These are phyloP conservation scores for Kryphioiulus occultus DNA, from an alignment of 2,888 invertebrate species.

Conservation along the genomic window DNA sequence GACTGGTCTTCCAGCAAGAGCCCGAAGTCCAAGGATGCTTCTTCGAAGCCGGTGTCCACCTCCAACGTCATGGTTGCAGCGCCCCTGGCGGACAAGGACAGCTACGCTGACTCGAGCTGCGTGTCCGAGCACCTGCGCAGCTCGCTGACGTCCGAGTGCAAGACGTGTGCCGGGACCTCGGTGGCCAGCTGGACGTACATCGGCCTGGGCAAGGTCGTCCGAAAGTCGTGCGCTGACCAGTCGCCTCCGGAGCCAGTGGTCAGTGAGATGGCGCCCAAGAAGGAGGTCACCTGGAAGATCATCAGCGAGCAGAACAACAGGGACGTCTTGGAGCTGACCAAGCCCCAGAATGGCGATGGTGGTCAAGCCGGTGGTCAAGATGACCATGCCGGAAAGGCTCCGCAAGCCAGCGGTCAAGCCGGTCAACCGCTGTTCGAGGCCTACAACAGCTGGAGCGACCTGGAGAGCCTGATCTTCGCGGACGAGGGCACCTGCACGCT, in stretches of 20 bases:
- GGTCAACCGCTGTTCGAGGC: neutral
- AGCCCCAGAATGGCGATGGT: neutral
- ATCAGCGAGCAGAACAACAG: conserved; percentile 46
- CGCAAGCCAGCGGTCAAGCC: neutral
- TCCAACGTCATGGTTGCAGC: neutral
- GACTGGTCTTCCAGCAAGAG: neutral
- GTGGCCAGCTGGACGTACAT: conserved; percentile 53
- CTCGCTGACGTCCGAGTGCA: conserved; percentile 47
- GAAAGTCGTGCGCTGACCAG: neutral
- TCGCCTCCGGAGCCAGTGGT: neutral
- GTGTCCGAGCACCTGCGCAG: conserved; percentile 26
- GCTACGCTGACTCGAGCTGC: conserved; percentile 35
- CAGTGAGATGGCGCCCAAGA: conserved; percentile 38
- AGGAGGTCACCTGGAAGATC: conserved; percentile 53
- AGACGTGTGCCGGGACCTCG: conserved; percentile 52
- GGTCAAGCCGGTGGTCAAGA: neutral
- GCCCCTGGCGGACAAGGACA: conserved; percentile 8
- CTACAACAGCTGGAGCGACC: conserved; percentile 56
- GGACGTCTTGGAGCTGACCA: conserved; percentile 29
- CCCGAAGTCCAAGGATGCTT: neutral
- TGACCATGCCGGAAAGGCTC: neutral
- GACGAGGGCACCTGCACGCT: neutral
- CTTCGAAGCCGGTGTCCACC: neutral
- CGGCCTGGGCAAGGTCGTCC: conserved; percentile 39
- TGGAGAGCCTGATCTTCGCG: conserved; percentile 58